Evolutionary conservation across 2,888 invertebrate genomes (phyloP), one percentile per base, ranked within the genome.

Genomic region (Dryobotodes eremita): DNA sequence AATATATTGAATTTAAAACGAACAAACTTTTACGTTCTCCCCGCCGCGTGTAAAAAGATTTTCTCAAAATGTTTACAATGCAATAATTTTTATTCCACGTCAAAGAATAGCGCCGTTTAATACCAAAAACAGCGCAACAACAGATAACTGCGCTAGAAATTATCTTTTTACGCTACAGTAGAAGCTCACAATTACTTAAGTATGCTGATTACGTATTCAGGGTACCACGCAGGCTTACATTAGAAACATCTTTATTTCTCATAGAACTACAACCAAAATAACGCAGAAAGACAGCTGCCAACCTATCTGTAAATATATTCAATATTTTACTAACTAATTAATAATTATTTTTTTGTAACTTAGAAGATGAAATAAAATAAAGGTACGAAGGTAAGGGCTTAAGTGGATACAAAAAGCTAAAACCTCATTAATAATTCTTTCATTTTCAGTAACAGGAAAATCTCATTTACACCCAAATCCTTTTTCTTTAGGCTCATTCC

Each of bases 1-100:
- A 97, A 96, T 96, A 97, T 96, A 97, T 97, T 97, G 96, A 96
- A 97, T 97, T 96, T 96, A 96, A 96, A 97, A 96, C 96, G 96
- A 96, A 96, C 95, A 96, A 97, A 96, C 95, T 97, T 96, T 96
- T 92, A 93, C 95, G 94, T 95, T 95, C 94, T 92, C 92, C 91
- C 91, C 91, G 93, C 94, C 93, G 93, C 93, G 92, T 94, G 94
- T 95, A 95, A 96, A 96, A 96, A 95, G 95, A 96, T 96, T 96
- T 95, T 93, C 94, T 91, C 91, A 93, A 93, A 96, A 95, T 96
- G 95, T 95, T 96, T 95, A 95, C 95, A 94, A 95, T 95, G 94
- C 94, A 94, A 94, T 95, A 93, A 94, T 94, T 95, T 95, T 93
- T 92, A 93, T 94, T 92, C 87, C 90, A 92, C 90, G 88, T 90